Base-by-base conservation (phyloP, 2,113 vertebrate genomes). In the Poecilia latipinna region DNA sequence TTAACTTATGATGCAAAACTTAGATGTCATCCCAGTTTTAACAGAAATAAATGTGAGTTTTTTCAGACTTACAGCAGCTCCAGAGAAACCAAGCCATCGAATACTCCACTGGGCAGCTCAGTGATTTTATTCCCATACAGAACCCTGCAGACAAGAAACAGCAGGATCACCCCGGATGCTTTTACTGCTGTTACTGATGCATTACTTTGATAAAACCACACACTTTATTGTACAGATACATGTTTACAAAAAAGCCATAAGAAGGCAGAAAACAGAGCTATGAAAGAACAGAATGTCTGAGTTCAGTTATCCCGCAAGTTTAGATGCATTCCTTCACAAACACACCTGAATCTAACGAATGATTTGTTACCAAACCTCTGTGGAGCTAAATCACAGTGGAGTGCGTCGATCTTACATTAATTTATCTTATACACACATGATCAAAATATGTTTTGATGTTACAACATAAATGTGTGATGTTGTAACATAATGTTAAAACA, bases 41-140 rank as follows among this genome's bases (percentile, higher is more conserved):
- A 71, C 8, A 57, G 68, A 65, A 73, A 68, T 19, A 28, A 17
- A n/a, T 64, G 28, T 70, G 68, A 24, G 63, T 81, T 31, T 61
- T 39, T 86, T 61, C 62, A 79, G 68, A 95, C 97, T 97, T 92
- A 99, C 98, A 99, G 94, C 79, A 99, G 94, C 91, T 99, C 97
- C 71, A 99, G 94, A 31, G 96, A 95, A 13, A 95, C 94, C 79
- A 99, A 95, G 63, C 97, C 97, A 35, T 96, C 96, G 60, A 99
- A 98, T 88, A 99, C 96, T 0, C 96, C 96, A 32, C 86, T 93
- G 48, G 97, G 97, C 61, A 99, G 95, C 85, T 99, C 97, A 0
- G 95, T 96, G 93, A 99, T 99, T 95, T 98, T 99, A 90, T 99
- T 99, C 35, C 98, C 98, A 0, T 99, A 99, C 75, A 99, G 93